A percentile compares a stretch with the other conserved stretches of the same genome.
Conservation (phyloP, 2,797 vertebrate species). For the Cirrhinus molitorella region DNA sequence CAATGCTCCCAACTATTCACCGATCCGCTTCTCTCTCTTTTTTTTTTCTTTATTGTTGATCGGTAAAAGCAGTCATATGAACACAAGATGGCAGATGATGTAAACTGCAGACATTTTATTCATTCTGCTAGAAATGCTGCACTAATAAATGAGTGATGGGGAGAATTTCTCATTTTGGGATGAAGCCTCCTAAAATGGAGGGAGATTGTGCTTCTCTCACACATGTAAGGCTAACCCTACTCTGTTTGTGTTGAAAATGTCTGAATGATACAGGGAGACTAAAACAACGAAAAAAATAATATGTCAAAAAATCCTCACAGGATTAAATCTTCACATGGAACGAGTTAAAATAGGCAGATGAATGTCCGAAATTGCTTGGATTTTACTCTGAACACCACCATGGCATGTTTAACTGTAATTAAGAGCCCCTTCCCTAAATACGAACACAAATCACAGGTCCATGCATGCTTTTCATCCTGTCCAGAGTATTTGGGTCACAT, state of each 20-base stretch:
- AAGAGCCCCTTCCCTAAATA: slow-evolving; percentile 1
- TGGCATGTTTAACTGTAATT: slow-evolving; percentile 15
- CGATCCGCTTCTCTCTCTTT: neutral
- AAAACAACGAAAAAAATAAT: slow-evolving; percentile 4
- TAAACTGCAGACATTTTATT: slow-evolving; percentile 13
- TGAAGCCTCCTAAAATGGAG: slow-evolving; percentile 28
- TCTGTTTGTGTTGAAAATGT: slow-evolving; percentile 19
- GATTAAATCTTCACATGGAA: neutral
- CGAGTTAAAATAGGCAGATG: neutral
- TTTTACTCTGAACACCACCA: neutral
- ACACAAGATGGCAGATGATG: slow-evolving; percentile 14
- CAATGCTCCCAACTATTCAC: slow-evolving; percentile 13
- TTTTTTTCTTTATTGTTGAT: slow-evolving; percentile 22
- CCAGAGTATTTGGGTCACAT: slow-evolving; percentile 51
- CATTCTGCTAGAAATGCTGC: neutral
- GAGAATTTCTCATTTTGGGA: neutral
- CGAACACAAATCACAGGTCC: neutral
- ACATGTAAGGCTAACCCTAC: slow-evolving; percentile 16
- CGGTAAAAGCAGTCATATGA: slow-evolving; percentile 1
- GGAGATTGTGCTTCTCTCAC: neutral
- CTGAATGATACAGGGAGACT: neutral
- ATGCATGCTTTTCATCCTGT: slow-evolving; percentile 11
- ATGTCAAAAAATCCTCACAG: neutral
- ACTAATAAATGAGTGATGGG: neutral
- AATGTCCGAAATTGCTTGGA: neutral